Evolutionary conservation across 2,888 invertebrate genomes (phyloP), one percentile per base, ranked within the genome.

Genomic region (Aleiodes testaceus): DNA sequence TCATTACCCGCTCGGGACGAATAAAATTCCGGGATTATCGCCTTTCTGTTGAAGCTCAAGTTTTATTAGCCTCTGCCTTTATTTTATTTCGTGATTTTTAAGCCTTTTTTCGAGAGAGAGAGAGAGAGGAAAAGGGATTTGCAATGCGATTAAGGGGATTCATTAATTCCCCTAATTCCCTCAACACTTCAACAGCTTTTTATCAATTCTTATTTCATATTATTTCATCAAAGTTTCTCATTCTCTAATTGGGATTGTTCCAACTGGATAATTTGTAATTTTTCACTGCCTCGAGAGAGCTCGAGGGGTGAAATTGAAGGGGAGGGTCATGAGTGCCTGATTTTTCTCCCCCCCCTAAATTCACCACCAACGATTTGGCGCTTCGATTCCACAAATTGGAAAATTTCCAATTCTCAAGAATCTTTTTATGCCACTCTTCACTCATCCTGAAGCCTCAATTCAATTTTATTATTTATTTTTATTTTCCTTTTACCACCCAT

Each of bases 241-340:
- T 69, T 72, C 73, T 73, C 69, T 77, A 77, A 77, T 77, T 77
- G 75, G 74, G 66, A 69, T 73, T 59, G 73, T 73, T 77, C 66
- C 74, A 65, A 59, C 64, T 16, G 70, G 67, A 65, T 72, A 72
- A 77, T 75, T 74, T 67, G 71, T 72, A 75, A 75, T 72, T 73
- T 74, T 72, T 70, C 72, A 59, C 36, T 68, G 30, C 18, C 52
- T 64, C 63, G 50, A 18, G 50, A 18, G 12, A 26, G 55, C 45
- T 3, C 20, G 53, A 18, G 30, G 11, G n/a, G n/a, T 26, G 26
- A 30, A 26, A 12, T 22, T 2, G 7, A 36, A n/a, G 55, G 14
- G 55, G 26, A 2, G 26, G 26, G 26, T 3, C 6, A 55, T 55
- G 55, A n/a, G 30, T 12, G 16, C 14, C 55, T 44, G 52, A 70